phyloP scores from a whole-genome alignment of 2,888 invertebrate genomes.

The Alsophila aescularia region DNA sequence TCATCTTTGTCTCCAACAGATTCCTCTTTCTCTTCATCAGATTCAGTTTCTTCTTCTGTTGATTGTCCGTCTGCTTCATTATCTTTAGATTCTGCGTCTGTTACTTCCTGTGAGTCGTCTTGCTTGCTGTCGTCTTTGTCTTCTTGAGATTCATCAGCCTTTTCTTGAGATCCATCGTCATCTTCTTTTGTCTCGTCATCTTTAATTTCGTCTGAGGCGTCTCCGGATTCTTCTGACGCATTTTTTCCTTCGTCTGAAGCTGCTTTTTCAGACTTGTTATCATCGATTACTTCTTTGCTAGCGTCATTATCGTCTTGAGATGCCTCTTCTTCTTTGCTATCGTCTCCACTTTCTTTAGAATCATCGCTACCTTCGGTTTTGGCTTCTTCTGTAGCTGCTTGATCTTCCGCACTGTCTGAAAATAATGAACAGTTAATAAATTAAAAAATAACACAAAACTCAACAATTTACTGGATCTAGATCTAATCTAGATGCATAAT shows the following conservation, averaged over 20 bases:
- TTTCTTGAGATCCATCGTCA: conserved; percentile 52
- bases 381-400: conserved; percentile 49
- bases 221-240: conserved; percentile 55
- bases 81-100: conserved; percentile 54
- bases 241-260: conserved; percentile 36
- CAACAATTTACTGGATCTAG: no score
- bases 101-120: conserved; percentile 51
- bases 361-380: conserved; percentile 49
- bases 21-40: conserved; percentile 56
- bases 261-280: conserved; percentile 41
- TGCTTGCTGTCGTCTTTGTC: conserved; percentile 48
- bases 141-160: conserved; percentile 53
- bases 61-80: conserved; percentile 67
- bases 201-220: conserved; percentile 51
- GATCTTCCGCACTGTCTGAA: conserved; percentile 71
- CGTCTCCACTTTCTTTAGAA: conserved; percentile 47
- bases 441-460: no score
- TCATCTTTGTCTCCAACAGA: conserved; percentile 53
- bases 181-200: conserved; percentile 56
- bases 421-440: conserved; percentile 24
- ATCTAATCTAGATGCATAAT: no score
- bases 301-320: conserved; percentile 51
- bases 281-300: conserved; percentile 41
- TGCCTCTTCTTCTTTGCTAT: conserved; percentile 32
- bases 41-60: conserved; percentile 59